Base-by-base conservation (phyloP, 2,888 invertebrate genomes). In the Hydropsyche betteni region DNA sequence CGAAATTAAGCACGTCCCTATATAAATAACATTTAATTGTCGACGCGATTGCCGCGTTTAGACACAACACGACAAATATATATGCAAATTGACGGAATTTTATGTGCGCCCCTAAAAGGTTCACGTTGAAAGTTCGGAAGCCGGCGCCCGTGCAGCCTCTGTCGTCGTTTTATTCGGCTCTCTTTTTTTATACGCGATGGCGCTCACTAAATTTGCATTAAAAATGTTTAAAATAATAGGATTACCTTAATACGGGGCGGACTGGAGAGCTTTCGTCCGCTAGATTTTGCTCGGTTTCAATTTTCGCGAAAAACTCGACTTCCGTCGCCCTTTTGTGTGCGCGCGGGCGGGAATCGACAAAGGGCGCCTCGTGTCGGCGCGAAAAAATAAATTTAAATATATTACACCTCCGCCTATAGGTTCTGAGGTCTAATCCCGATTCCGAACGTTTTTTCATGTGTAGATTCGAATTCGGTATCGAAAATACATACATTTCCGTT, bases 201-300 rank as follows among this genome's bases (percentile, higher is more conserved):
- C 24, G 75, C 44, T 55, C 70, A 24, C 68, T 51, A 55, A 74
- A 76, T 78, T 78, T 78, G 74, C 77, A 78, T 78, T 78, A 78
- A 78, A 77, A 77, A 78, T 78, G 76, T 74, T 78, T 76, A 76
- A 78, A 76, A 74, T 78, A 78, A 78, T 78, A 78, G 74, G 77
- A 78, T 78, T 78, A 78, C 68, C 74, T 68, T 76, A 74, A 78
- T 78, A 74, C 74, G 68, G 64, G 76, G 10, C 70, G 55, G 75
- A 61, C 74, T 61, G 44, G 71, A n/a, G 69, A 74, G 75, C 64
- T 64, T 75, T 70, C 55, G 55, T 61, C 74, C 51, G 74, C 44
- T 58, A 68, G 70, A 69, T 77, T 75, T 72, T 44, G 44, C 72
- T 36, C 72, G 58, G 14, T 58, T 72, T 72, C 72, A 72, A 72